Base-by-base conservation (phyloP, 2,797 vertebrate genomes). In the Propithecus deckenii region DNA sequence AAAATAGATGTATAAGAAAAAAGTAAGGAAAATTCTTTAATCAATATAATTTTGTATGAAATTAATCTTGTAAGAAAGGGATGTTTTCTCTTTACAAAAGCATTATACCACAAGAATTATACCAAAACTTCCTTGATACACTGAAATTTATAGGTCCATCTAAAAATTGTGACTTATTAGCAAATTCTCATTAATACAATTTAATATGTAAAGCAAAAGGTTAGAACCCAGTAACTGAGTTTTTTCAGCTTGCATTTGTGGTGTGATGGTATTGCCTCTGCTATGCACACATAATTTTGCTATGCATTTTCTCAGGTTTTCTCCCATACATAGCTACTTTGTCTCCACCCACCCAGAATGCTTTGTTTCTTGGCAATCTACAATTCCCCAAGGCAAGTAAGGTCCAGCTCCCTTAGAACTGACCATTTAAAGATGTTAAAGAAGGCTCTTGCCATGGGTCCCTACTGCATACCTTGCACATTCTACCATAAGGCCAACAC, bases 81-180 rank as follows among this genome's bases (percentile, higher is more conserved):
- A 59, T 76, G 4, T 86, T 89, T 93, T 89, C 87, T 92, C 46
- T 75, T 88, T 43, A 76, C 48, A 86, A 72, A 91, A 72, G 32
- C 30, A 86, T 86, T 89, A 63, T 41, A 38, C 9, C 7, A 48
- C 15, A 72, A 80, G 76, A 92, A 87, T 80, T 61, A 97, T 5
- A 71, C 18, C 46, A 55, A 84, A 75, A 46, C 41, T 83, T 84
- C n/a, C 63, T n/a, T 90, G 28, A 57, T 50, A 87, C 30, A 38
- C 7, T 76, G n/a, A 75, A 75, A 92, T 50, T 13, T 63, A 38
- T 15, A 59, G 13, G 12, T 57, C 17, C 65, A 88, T 46, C 86
- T 61, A 57, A 78, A 86, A 32, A 13, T 32, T 81, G 30, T 92
- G 55, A 48, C 87, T 78, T 89, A n/a, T 9, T 95, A 81, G 71